These are phyloP conservation scores for Mesodorylaimus sp. DNA, from an alignment of 2,888 invertebrate species.

Conservation along the genomic window DNA sequence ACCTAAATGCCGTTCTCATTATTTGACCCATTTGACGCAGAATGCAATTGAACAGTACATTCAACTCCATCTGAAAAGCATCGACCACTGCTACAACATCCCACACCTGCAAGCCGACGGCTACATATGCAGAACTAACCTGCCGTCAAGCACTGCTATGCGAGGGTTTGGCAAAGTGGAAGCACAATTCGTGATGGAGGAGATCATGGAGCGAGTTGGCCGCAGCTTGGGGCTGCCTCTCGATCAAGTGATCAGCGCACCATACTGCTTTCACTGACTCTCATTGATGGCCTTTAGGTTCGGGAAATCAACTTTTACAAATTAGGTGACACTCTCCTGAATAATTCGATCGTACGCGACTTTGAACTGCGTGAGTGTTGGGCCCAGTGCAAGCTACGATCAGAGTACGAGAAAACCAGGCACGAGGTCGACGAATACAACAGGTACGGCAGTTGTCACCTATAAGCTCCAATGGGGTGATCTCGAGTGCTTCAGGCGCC, in stretches of 20 bases:
- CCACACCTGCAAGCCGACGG: conserved; percentile 52
- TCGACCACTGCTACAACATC: conserved; percentile 60
- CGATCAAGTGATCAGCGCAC: conserved; percentile 38
- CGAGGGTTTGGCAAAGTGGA: conserved; percentile 79
- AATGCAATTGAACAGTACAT: neutral
- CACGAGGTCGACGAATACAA: conserved; percentile 28
- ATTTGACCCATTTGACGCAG: neutral
- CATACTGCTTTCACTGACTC: neutral
- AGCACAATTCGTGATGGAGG: conserved; percentile 67
- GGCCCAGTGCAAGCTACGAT: conserved; percentile 27
- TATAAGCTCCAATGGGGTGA: too few species aligned
- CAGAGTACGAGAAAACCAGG: conserved; percentile 22
- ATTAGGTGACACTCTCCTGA: conserved; percentile 58
- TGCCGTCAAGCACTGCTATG: conserved; percentile 79
- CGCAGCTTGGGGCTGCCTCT: conserved; percentile 46
- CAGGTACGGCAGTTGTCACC: conserved; percentile 18
- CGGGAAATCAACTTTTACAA: conserved; percentile 54
- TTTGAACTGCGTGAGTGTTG: conserved; percentile 41
- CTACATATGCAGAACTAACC: conserved; percentile 56
- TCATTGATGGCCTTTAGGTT: conserved; percentile 30
- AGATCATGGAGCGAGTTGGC: conserved; percentile 58
- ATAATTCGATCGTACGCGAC: conserved; percentile 50
- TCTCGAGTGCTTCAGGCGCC: conserved; percentile 15
- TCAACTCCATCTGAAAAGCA: conserved; percentile 31
- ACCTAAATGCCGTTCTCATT: too few species aligned